Base-by-base conservation (phyloP, 2,113 vertebrate species). In the Cynopterus brachyotis region DNA sequence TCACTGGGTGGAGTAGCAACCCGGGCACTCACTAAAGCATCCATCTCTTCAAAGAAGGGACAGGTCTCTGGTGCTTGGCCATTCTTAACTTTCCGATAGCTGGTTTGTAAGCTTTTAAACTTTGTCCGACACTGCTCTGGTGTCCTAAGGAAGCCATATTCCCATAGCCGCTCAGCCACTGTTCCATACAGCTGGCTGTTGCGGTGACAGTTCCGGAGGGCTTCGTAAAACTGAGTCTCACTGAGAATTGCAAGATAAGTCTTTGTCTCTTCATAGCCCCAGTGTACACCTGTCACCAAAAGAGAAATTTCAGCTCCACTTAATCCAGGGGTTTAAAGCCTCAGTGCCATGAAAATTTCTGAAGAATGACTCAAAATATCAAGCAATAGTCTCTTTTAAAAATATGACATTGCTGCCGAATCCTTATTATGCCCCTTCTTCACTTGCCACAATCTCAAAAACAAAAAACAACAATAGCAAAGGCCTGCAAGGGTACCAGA, bases 201-300 rank as follows among this genome's bases (percentile, higher is more conserved):
- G 50, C 84, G 95, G 53, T 97, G 97, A 95, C 96, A 97, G 60
- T 98, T 97, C 16, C 1, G 96, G 35, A 98, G 96, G 10, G 97
- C 95, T 96, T 97, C 84, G 1, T 97, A 98, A 95, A 98, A 98
- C 84, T 98, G 97, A 81, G 96, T 98, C 84, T 98, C 97, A 95
- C 95, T 97, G 45, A 98, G 97, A 79, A 97, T 94, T 94, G 94
- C 94, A 96, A 98, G 97, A 70, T 97, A 98, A 80, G 97, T 97
- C 94, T 98, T 98, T 73, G 97, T 98, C 83, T 98, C 97, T 92
- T 97, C 97, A 86, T 97, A 97, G 70, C 97, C 96, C 97, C 97
- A 97, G 66, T 98, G 97, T 35, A 98, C 94, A 96, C 97, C 97
- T 98, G 94, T 66, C 94, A 96, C 81, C 95, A 91, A 76, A 88